Evolutionary conservation across 2,888 invertebrate genomes (phyloP).

Genomic region (Temnothorax unifasciatus): DNA sequence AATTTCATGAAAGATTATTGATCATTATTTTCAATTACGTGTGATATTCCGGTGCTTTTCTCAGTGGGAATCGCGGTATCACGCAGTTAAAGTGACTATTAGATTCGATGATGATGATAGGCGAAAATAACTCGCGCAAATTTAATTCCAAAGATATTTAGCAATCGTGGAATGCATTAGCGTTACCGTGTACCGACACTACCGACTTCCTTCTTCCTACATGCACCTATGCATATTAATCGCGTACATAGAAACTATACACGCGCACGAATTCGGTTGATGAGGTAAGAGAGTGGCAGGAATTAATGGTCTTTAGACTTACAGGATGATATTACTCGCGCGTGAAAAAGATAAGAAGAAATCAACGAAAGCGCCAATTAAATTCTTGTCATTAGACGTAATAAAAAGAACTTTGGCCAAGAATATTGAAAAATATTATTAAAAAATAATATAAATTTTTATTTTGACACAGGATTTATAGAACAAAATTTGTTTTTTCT

Average conservation of each 20-base stretch:
- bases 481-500: not conserved
- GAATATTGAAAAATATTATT: not conserved
- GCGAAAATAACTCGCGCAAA: slow-evolving; percentile 44
- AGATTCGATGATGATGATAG: slow-evolving; percentile 12
- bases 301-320: slow-evolving; percentile 13
- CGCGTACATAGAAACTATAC: slow-evolving; percentile 30
- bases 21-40: not conserved
- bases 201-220: slow-evolving; percentile 45
- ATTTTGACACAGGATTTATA: not conserved
- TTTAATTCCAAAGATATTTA: slow-evolving; percentile 46
- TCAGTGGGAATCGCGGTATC: not conserved
- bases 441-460: not conserved
- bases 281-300: slow-evolving; percentile 15
- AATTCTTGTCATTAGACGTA: not conserved
- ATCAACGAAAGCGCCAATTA: not conserved
- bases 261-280: slow-evolving; percentile 26
- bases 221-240: slow-evolving; percentile 41
- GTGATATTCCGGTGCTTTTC: not conserved
- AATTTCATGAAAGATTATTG: not conserved
- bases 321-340: not conserved
- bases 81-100: slow-evolving; percentile 28
- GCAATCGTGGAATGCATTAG: slow-evolving; percentile 28
- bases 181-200: slow-evolving; percentile 38
- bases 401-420: not conserved
- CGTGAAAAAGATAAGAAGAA: not conserved